Evolutionary conservation across 2,888 invertebrate genomes (phyloP).

Genomic region (Andricus curvator): DNA sequence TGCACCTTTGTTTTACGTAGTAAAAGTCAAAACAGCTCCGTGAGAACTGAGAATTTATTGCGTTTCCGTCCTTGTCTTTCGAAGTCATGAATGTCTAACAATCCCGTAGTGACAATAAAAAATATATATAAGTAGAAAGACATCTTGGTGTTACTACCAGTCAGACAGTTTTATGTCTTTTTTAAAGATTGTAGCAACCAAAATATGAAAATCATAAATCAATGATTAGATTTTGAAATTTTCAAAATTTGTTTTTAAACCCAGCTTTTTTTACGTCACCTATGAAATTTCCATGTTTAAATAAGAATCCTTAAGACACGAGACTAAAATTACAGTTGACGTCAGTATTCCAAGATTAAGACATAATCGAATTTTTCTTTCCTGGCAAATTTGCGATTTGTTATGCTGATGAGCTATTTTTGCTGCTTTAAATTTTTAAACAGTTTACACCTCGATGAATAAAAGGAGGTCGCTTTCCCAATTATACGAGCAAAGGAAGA

Average conservation of each 20-base stretch:
- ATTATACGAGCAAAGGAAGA: background rate
- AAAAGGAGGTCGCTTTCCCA: background rate
- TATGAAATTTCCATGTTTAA: background rate
- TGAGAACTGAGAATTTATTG: slow-evolving; percentile 1
- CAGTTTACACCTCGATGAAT: background rate
- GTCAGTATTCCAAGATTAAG: background rate
- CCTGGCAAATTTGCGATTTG: background rate
- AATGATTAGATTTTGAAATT: too few relatives aligned
- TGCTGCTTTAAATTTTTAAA: background rate
- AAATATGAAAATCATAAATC: background rate
- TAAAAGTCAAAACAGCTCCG: background rate
- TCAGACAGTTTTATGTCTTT: background rate
- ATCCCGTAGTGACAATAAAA: background rate
- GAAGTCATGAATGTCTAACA: background rate
- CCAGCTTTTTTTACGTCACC: background rate
- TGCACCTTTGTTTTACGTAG: background rate
- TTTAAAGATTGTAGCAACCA: background rate
- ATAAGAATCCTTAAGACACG: background rate
- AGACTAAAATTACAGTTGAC: background rate
- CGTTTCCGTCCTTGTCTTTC: background rate
- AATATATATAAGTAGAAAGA: background rate
- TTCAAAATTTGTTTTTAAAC: background rate
- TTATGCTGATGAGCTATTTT: slow-evolving; percentile 2
- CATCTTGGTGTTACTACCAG: background rate
- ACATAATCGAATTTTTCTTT: background rate